Evolutionary conservation across 2,888 invertebrate species (phyloP).

Genomic region (Chrysotoxum bicinctum): DNA sequence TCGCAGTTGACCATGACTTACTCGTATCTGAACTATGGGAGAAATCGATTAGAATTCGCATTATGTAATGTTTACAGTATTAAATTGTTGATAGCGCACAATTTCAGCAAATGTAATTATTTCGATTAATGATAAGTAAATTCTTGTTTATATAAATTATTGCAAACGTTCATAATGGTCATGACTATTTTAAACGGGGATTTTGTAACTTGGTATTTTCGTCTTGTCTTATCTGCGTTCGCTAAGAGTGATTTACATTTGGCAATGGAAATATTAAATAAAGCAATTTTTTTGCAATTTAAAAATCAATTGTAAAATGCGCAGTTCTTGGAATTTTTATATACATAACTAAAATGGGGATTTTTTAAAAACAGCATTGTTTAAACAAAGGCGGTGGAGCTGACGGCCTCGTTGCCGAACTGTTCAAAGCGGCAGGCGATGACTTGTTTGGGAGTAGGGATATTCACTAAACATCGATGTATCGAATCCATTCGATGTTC

Average conservation of each 20-base stretch:
- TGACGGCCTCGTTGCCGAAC: too few species aligned
- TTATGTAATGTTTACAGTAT: constrained; percentile 26
- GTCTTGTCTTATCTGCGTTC: not conserved
- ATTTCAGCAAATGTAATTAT: not conserved
- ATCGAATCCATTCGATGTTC: too few species aligned
- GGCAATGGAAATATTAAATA: not conserved
- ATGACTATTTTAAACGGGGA: not conserved
- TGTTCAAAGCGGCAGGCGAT: too few species aligned
- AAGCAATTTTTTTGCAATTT: not conserved
- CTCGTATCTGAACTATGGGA: not conserved
- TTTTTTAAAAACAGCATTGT: not conserved
- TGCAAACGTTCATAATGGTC: too few species aligned
- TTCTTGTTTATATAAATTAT: too few species aligned
- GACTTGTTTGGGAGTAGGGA: too few species aligned
- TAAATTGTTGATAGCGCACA: constrained; percentile 4
- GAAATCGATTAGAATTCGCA: not conserved
- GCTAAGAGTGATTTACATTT: not conserved
- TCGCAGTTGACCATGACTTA: not conserved
- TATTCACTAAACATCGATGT: too few species aligned
- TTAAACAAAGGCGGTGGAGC: not conserved
- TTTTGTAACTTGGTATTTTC: not conserved
- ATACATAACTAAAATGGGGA: not conserved
- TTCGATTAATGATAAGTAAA: too few species aligned
- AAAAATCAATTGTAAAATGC: not conserved
- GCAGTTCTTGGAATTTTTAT: not conserved